These are phyloP conservation scores for Dioctria rufipes DNA, from an alignment of 2,888 invertebrate genomes.

Conservation along the genomic window DNA sequence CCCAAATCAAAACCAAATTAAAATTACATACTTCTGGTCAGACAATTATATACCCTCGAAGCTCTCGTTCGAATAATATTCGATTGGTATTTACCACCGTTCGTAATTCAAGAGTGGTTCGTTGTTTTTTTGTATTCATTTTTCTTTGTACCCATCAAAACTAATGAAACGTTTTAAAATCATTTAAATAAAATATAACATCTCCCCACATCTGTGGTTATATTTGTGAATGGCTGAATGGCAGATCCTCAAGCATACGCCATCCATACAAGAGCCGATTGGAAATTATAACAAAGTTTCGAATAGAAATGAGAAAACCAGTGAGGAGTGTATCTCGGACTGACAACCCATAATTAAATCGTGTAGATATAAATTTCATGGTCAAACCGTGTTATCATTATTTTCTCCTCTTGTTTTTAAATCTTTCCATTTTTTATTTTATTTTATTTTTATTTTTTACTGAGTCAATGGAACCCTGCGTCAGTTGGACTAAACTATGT, in stretches of 20 bases:
- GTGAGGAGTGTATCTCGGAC: slow-evolving; percentile 47
- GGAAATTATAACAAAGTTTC: slow-evolving; percentile 47
- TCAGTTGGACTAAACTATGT: slow-evolving; percentile 8
- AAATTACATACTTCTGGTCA: slow-evolving; percentile 44
- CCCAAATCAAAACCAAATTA: slow-evolving; percentile 47
- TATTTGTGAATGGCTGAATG: slow-evolving; percentile 37
- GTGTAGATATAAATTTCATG: slow-evolving; percentile 52
- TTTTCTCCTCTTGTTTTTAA: slow-evolving; percentile 35
- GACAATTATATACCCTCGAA: slow-evolving; percentile 44
- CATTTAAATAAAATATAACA: slow-evolving; percentile 50
- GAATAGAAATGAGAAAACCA: slow-evolving; percentile 52
- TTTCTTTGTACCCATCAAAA: slow-evolving; percentile 39
- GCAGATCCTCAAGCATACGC: slow-evolving; percentile 18
- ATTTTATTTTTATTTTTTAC: not conserved
- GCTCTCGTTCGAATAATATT: slow-evolving; percentile 7
- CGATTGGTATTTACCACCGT: slow-evolving; percentile 50
- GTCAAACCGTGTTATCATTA: slow-evolving; percentile 50
- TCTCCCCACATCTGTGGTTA: slow-evolving; percentile 42
- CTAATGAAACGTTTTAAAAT: slow-evolving; percentile 49
- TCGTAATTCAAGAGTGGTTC: slow-evolving; percentile 44
- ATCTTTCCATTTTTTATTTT: not conserved
- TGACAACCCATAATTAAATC: slow-evolving; percentile 55
- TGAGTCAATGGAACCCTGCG: not conserved
- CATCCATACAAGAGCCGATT: not conserved
- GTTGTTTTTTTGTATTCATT: slow-evolving; percentile 1